Percentiles rank a stretch among this genome's conserved stretches.
Evolutionary conservation across 2,797 vertebrate genomes (phyloP).

Genomic region (Pterois miles): DNA sequence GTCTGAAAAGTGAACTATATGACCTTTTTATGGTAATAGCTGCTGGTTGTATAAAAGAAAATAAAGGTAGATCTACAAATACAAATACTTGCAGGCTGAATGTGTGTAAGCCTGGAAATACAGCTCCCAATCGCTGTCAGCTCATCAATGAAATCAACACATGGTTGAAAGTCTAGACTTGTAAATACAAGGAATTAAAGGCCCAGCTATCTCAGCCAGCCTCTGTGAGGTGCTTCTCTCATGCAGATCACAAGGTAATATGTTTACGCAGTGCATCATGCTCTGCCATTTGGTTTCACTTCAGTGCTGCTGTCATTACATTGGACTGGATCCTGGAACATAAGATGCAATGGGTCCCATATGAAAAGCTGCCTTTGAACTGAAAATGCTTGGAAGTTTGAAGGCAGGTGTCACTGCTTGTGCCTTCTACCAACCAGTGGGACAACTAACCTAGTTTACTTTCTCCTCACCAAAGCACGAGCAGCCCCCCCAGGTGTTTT

Average conservation of each 20-base stretch:
- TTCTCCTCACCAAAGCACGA: constrained; percentile 26
- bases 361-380: constrained; percentile 67
- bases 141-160: constrained; percentile 24
- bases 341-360: constrained; percentile 46
- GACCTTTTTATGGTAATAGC: background rate
- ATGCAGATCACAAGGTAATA: constrained; percentile 48
- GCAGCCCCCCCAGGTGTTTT: constrained; percentile 35
- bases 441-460: constrained; percentile 65
- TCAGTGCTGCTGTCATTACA: constrained; percentile 52
- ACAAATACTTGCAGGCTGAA: background rate
- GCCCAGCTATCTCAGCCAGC: constrained; percentile 2
- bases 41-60: background rate
- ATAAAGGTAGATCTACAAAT: background rate
- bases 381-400: constrained; percentile 57
- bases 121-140: background rate
- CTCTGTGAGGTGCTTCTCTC: constrained; percentile 12
- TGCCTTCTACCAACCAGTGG: constrained; percentile 50
- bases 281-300: constrained; percentile 56
- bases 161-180: constrained; percentile 21
- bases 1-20: background rate
- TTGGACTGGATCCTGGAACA: constrained; percentile 61
- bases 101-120: background rate
- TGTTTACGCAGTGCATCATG: constrained; percentile 30
- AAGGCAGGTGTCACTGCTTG: constrained; percentile 61
- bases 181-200: constrained; percentile 29